phyloP scores from a whole-genome alignment of 2,797 vertebrate species.

The Ibycter americanus region DNA sequence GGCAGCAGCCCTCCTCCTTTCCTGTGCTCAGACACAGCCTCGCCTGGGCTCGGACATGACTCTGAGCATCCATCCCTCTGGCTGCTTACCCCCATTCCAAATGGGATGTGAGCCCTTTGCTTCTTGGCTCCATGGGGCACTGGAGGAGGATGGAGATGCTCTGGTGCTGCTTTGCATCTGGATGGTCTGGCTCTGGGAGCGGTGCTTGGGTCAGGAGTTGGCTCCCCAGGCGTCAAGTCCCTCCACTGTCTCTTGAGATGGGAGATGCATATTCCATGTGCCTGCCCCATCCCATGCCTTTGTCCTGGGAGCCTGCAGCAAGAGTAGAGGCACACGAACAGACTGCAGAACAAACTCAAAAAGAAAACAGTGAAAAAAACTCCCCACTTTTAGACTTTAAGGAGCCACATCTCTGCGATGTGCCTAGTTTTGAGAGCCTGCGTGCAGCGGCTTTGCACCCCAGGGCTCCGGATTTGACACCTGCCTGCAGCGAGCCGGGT shows the following conservation, averaged over 20 bases:
- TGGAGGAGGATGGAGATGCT: fast-evolving
- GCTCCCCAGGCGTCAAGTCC: neutral
- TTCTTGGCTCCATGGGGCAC: fast-evolving
- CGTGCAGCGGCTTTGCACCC: neutral
- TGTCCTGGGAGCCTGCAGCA: neutral
- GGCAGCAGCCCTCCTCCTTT: neutral
- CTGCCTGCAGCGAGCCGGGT: neutral
- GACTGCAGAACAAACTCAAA: neutral
- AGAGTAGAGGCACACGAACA: neutral
- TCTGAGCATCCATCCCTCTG: neutral
- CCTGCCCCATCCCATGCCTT: neutral
- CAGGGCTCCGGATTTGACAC: neutral
- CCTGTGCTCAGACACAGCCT: neutral
- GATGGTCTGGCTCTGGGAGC: fast-evolving
- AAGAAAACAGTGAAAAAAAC: neutral
- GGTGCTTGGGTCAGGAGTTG: neutral
- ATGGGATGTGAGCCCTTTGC: neutral
- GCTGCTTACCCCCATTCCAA: neutral
- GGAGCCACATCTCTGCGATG: fast-evolving
- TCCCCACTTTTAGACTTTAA: fast-evolving
- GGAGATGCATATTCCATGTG: fast-evolving
- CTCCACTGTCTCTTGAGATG: neutral
- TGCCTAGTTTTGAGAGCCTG: neutral
- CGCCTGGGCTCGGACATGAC: fast-evolving
- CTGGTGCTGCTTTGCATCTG: fast-evolving